phyloP scores from a whole-genome alignment of 2,888 invertebrate genomes.

The Protodeltote pygarga region DNA sequence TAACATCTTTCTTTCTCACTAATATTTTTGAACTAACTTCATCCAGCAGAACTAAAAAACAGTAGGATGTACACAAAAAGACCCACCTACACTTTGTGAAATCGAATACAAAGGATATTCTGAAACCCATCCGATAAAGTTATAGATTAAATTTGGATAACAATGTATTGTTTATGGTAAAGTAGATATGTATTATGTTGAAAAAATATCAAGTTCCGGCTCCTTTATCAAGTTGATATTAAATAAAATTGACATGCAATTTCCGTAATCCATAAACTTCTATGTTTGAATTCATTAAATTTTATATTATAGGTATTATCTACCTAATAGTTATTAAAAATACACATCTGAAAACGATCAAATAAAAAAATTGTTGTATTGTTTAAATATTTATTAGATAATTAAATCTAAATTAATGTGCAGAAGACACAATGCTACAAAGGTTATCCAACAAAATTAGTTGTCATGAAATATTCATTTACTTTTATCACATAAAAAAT shows the following conservation, averaged over 20 bases:
- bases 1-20: no score
- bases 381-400: background rate
- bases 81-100: no score
- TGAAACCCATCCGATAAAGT: conserved; percentile 10
- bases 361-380: background rate
- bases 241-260: background rate
- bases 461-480: conserved; percentile 25
- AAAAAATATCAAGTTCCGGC: conserved; percentile 11
- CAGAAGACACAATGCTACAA: conserved; percentile 7
- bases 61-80: no score
- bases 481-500: conserved; percentile 25
- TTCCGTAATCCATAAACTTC: no score
- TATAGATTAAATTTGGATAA: conserved; percentile 16
- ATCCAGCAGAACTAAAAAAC: no score
- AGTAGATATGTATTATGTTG: conserved; percentile 5
- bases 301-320: no score
- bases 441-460: conserved; percentile 14
- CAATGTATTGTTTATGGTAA: conserved; percentile 10
- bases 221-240: conserved; percentile 2
- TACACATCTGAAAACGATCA: no score
- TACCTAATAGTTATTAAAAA: no score
- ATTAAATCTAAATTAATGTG: conserved; percentile 8
- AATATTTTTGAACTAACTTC: no score
- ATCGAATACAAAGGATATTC: no score
- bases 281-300: no score